These are phyloP conservation scores for Azorinus chamasolen DNA, from an alignment of 2,888 invertebrate species.

Conservation along the genomic window DNA sequence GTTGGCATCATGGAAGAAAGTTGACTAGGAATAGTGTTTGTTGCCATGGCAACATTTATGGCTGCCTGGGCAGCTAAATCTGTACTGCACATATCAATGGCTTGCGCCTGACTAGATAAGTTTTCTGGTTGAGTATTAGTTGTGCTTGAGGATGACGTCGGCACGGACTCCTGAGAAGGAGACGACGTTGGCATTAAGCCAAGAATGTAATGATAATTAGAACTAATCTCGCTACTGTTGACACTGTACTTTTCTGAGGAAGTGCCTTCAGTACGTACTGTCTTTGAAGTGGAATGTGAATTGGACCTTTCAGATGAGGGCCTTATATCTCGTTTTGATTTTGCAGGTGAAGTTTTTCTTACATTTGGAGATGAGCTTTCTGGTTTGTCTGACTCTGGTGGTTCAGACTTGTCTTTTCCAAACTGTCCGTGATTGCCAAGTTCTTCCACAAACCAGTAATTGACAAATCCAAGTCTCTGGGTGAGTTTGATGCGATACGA, in stretches of 20 bases:
- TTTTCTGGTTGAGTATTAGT: constrained; percentile 2
- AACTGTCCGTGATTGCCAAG: constrained; percentile 79
- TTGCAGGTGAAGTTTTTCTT: neutral
- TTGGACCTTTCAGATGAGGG: constrained; percentile 33
- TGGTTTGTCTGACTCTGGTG: constrained; percentile 46
- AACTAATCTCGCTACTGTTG: constrained; percentile 10
- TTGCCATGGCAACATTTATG: neutral
- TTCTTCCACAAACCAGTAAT: constrained; percentile 82
- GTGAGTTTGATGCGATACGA: constrained; percentile 81
- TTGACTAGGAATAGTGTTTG: constrained; percentile 27
- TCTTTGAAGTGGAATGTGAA: constrained; percentile 23
- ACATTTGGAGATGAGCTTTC: constrained; percentile 4
- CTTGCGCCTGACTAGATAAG: constrained; percentile 47
- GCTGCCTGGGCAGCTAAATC: neutral
- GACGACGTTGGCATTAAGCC: constrained; percentile 49
- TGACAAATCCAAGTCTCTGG: constrained; percentile 80
- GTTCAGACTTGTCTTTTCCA: constrained; percentile 40
- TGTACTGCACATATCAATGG: constrained; percentile 29
- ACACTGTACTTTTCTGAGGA: constrained; percentile 39
- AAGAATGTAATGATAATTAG: constrained; percentile 61
- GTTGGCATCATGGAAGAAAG: constrained; percentile 25
- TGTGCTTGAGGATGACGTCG: constrained; percentile 17
- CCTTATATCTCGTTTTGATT: constrained; percentile 9
- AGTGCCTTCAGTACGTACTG: constrained; percentile 34
- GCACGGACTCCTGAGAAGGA: constrained; percentile 41